Evolutionary conservation across 2,113 vertebrate species (phyloP).

Genomic region (Pseudois nayaur): DNA sequence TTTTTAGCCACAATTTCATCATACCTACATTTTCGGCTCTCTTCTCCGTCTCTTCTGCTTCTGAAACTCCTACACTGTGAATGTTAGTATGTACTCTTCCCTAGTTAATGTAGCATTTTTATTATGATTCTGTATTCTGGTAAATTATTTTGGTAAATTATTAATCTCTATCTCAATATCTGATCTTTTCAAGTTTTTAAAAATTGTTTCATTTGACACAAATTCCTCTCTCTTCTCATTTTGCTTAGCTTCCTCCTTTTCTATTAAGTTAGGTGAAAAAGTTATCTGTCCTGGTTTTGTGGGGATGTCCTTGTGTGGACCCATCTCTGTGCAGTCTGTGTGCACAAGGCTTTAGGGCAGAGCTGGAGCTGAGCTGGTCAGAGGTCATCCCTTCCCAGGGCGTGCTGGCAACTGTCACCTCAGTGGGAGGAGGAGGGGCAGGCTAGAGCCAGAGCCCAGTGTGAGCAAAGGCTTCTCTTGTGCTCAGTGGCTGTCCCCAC

Average conservation of each 20-base stretch:
- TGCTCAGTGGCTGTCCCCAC: background rate
- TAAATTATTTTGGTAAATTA: background rate
- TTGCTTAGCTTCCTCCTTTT: background rate
- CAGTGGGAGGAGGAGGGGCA: accelerated
- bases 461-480: background rate
- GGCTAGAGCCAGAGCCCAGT: background rate
- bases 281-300: background rate
- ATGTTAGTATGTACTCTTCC: background rate
- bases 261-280: background rate
- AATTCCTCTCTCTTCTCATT: background rate
- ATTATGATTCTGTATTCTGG: background rate
- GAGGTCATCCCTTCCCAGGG: background rate
- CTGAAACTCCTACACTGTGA: background rate
- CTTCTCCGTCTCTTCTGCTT: background rate
- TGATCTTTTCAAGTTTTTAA: background rate
- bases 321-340: accelerated
- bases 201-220: background rate
- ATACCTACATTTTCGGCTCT: background rate
- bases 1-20: background rate
- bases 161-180: background rate
- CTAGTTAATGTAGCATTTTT: background rate
- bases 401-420: background rate
- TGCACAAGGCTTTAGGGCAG: background rate
- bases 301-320: background rate
- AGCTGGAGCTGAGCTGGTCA: background rate